Evolutionary conservation across 1,140 invertebrate genomes (phyloP).

Genomic region (Trachymyrmex septentrionalis): DNA sequence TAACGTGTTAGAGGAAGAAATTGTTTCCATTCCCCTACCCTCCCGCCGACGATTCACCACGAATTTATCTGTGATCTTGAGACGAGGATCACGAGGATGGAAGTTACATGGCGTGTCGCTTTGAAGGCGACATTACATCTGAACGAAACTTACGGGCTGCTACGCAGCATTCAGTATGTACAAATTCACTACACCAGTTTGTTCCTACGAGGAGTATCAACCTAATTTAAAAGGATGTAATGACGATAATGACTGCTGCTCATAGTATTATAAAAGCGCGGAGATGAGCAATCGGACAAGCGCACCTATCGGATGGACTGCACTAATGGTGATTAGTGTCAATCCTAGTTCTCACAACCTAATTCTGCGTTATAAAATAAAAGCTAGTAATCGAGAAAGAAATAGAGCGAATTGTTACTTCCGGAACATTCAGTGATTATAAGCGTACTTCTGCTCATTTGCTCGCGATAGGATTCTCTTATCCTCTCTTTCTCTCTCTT

Average conservation of each 20-base stretch:
- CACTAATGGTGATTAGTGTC: background rate
- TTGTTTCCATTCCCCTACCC: conserved; percentile 17
- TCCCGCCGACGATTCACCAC: background rate
- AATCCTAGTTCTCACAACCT: background rate
- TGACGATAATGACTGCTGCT: conserved; percentile 1
- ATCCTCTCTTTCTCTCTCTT: background rate
- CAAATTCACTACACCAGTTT: conserved; percentile 8
- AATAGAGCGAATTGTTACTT: conserved; percentile 4
- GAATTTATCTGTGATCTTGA: background rate
- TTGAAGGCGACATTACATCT: background rate
- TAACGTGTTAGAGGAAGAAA: conserved; percentile 22
- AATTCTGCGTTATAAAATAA: conserved; percentile 6
- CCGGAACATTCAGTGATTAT: background rate
- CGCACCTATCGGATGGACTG: background rate
- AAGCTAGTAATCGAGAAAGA: background rate
- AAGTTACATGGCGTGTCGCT: background rate
- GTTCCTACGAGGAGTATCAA: conserved; percentile 1
- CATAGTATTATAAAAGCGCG: conserved; percentile 18
- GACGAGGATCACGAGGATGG: background rate
- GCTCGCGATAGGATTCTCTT: conserved; percentile 16
- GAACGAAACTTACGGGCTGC: background rate
- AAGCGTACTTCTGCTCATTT: conserved; percentile 10
- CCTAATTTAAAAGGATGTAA: background rate
- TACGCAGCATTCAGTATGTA: background rate
- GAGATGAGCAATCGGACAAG: background rate